Base-by-base conservation (phyloP, 2,113 vertebrate species). In the Callaeas wilsoni region DNA sequence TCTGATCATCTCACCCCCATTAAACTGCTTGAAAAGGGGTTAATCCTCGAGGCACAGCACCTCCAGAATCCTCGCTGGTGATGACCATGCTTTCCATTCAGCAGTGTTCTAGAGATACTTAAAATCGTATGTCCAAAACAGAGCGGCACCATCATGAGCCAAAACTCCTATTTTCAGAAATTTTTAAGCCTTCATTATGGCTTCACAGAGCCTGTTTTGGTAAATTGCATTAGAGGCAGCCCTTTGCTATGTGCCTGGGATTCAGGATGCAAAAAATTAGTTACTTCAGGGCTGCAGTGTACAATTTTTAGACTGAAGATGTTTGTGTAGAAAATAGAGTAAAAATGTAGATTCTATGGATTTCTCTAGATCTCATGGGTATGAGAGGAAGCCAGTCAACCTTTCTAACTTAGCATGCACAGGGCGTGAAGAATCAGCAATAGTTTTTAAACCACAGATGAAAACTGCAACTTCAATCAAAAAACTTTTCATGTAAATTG, bases 401-500 rank as follows among this genome's bases (percentile, higher is more conserved):
- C 75, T 57, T 42, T 30, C 84, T 60, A 26, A n/a, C 26, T 50
- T 53, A 21, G 21, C 21, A 42, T 3, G 2, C 35, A 33, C 20
- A 74, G 4, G 42, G 9, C 20, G 9, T 20, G 23, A 81, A 75
- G 12, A 47, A 84, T 56, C 71, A 71, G 35, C 20, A 69, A 39
- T 15, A 10, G 10, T 78, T 83, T 56, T 81, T 41, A 95, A 95
- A 93, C 55, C 32, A 39, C 33, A 73, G 30, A 52, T 41, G 27
- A 94, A 97, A 96, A 75, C 41, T 85, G 39, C 67, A 74, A 87
- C 65, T 62, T 93, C 80, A 82, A 30, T 35, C 23, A 74, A 89
- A 95, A 59, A 82, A 62, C 29, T 94, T 81, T 85, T 41, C 20
- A 20, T 77, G 44, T n/a, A 70, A 87, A 87, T 62, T 69, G 88